phyloP scores from a whole-genome alignment of 2,888 invertebrate genomes.

The Drosophila recens region DNA sequence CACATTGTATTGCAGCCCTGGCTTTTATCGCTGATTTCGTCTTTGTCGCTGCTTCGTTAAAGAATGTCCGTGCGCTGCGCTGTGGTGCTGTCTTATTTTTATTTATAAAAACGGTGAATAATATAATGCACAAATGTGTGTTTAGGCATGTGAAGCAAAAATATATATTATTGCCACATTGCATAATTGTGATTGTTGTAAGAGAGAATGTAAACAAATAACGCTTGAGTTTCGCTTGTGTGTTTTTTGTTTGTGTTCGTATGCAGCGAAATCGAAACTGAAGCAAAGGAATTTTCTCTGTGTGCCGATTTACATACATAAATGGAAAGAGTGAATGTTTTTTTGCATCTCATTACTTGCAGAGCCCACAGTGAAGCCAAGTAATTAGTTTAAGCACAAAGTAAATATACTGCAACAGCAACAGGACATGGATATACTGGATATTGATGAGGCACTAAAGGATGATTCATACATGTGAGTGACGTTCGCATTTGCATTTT shows the following conservation, averaged over 20 bases:
- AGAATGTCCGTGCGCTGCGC: slow-evolving; percentile 35
- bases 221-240: not conserved
- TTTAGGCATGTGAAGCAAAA: slow-evolving; percentile 17
- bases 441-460: slow-evolving; percentile 84
- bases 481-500: slow-evolving; percentile 26
- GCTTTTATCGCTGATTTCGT: slow-evolving; percentile 24
- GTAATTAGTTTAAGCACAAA: slow-evolving; percentile 23
- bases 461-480: slow-evolving; percentile 85
- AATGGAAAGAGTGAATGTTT: slow-evolving; percentile 15
- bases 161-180: slow-evolving; percentile 16
- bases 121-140: slow-evolving; percentile 28
- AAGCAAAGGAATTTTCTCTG: slow-evolving; percentile 43
- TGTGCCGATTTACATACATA: not conserved
- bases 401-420: not conserved
- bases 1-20: slow-evolving; percentile 15
- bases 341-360: slow-evolving; percentile 12
- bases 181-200: slow-evolving; percentile 19
- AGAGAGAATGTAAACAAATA: slow-evolving; percentile 12
- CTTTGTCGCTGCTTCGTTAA: slow-evolving; percentile 30
- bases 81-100: slow-evolving; percentile 44
- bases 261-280: slow-evolving; percentile 19
- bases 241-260: slow-evolving; percentile 14
- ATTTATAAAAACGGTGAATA: slow-evolving; percentile 54
- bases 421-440: slow-evolving; percentile 84
- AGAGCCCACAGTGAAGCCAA: slow-evolving; percentile 18